Evolutionary conservation across 1,140 invertebrate species (phyloP), one percentile per base, ranked within the genome.

Genomic region (Bombus sylvicola): DNA sequence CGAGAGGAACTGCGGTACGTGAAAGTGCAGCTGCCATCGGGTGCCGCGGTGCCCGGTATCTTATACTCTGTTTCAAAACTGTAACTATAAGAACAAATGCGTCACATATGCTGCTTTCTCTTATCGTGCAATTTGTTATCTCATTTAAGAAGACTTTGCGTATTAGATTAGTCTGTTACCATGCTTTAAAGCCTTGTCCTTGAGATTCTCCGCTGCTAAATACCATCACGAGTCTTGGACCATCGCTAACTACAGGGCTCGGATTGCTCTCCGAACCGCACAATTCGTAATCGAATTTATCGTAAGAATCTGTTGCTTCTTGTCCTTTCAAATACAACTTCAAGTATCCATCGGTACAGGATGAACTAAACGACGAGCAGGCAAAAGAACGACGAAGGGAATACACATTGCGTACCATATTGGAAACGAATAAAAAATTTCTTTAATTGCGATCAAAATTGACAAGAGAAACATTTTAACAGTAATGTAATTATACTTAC

Each of bases 291-390:
- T 99, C 98, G 92, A 98, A 98, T 94, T 98, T 98, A 92, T 99
- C 98, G 91, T 98, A 98, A 39, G 97, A 98, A 94, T 98, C 98
- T 72, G 97, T 97, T n/a, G 97, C 97, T 95, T 99, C 98, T 95
- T 99, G 98, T 8, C 98, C 98, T 93, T 98, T 98, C 43, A 99
- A 95, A 95, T 99, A 99, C 64, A 99, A 96, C 93, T 98, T 98
- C 76, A 99, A 94, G 94, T 98, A 99, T 57, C 98, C 98, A 93
- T 99, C 98, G 18, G 97, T 97, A 94, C 98, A 99, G 64, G 97
- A 93, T 59, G 96, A 72, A 47, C 71, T 86, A 34, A 34, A 6
- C 6, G 13, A 66, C 2, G 13, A 22, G 8, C n/a, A 13, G 13
- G n/a, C 13, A 64, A 31, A 66, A 31, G 31, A 13, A 34, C 6